Conservation (phyloP, 2,113 vertebrate species). For the Canis aureus region DNA sequence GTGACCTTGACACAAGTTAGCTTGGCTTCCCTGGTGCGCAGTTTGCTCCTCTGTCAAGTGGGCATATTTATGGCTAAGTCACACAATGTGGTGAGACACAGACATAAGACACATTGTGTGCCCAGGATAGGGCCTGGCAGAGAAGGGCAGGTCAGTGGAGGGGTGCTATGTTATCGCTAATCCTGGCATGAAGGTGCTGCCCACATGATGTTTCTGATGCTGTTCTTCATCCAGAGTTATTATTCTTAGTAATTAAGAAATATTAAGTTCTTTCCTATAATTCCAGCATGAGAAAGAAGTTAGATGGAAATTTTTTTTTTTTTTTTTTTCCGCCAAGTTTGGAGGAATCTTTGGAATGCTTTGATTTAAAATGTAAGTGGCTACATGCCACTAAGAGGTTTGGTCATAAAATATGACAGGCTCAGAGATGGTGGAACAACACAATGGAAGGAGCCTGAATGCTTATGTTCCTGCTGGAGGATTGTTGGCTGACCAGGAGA, state of each 20-base stretch:
- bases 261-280: not conserved
- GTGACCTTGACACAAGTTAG: not conserved
- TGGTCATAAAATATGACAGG: not conserved
- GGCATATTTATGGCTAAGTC: not conserved
- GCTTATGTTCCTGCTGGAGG: not conserved
- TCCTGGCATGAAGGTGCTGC: not conserved
- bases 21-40: not conserved
- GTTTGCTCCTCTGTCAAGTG: not conserved
- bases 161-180: not conserved
- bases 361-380: slow-evolving; percentile 4
- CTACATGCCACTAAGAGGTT: not conserved
- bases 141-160: not conserved
- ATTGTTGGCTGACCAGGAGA: not conserved
- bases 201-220: not conserved
- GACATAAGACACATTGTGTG: rapidly evolving
- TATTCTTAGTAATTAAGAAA: not conserved
- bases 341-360: not conserved
- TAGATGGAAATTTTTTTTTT: not conserved
- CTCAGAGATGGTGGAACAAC: not conserved
- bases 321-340: not conserved
- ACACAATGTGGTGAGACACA: not conserved
- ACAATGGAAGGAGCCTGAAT: not conserved
- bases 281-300: not conserved
- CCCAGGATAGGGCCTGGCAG: not conserved
- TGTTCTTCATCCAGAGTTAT: not conserved